Base-by-base conservation (phyloP, 2,888 invertebrate species). In the Xanthorhoe designata region DNA sequence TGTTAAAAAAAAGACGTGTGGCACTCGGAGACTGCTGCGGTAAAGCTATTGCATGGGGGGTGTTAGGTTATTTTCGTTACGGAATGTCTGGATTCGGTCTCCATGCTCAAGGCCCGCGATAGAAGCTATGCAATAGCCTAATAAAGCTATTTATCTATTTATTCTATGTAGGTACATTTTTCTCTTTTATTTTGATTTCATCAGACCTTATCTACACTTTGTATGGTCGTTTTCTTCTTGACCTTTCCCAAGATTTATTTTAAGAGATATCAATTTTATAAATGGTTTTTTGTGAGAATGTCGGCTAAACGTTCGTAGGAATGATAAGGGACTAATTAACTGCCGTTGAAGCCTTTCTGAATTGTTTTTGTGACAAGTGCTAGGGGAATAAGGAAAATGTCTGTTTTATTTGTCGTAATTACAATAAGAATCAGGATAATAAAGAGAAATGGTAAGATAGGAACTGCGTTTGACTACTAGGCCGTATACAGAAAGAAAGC, bases 151-250 rank as follows among this genome's bases (percentile, higher is more conserved):
- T 24, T 24, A 24, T 32, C 10, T 13, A 13, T 13, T 42, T 42
- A 24, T 42, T 42, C 13, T 42, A 38, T 9, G 35, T 38, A 38
- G 10, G 13, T 13, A 42, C 2, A 42, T 10, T 42, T 42, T 42
- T 13, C 17, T 47, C 47, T 47, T 15, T 17, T 13, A 47, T 85
- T 82, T 84, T 80, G 77, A 75, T 38, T 75, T 9, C n/a, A n/a
- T n/a, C 68, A 65, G 71, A 70, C 82, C 84, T 85, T 85, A 84
- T 83, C 85, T 79, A 47, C 71, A 75, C 76, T 78, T 77, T 54
- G 38, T 81, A 78, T 78, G 80, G 81, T 79, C 81, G 77, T 79
- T 84, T 67, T 74, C 72, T 77, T 80, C 78, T 71, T 72, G 73
- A 72, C 72, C 15, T 70, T 75, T 32, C 32, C 32, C 32, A 32